Base-by-base conservation (phyloP, 1,140 invertebrate species). In the Bombus affinis region DNA sequence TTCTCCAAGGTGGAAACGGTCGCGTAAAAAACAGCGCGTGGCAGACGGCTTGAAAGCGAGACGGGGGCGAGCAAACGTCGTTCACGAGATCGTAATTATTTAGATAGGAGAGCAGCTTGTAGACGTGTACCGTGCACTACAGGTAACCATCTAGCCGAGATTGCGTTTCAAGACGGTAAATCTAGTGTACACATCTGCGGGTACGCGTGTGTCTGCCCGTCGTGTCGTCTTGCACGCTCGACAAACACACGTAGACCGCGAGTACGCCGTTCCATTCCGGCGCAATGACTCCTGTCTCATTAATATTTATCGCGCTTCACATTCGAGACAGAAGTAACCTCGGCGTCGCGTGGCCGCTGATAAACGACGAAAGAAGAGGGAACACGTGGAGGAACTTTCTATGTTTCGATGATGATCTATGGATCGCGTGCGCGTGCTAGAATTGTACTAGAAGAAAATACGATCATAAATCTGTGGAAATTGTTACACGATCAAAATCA, bases 101-200 rank as follows among this genome's bases (percentile, higher is more conserved):
- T 85, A 80, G 83, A 85, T 71, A 85, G 77, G 42, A 44, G 42
- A 72, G 53, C 42, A 13, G 28, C 28, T 32, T 25, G 47, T 53
- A 53, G 18, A 22, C n/a, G 39, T 47, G 47, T 72, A 76, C 75
- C 53, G 28, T 32, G 10, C 79, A 18, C 68, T 77, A 22, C 83
- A 65, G 84, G 35, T 81, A 85, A 81, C 78, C 78, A 65, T 81
- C 78, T 59, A 81, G 47, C 79, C 78, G 70, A 85, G 84, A 85
- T 85, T 81, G 84, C 72, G 79, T 85, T 85, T 85, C 78, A 85
- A 85, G 84, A 81, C 84, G 84, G 72, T 85, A 81, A 81, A 85
- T 85, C 84, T 81, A 70, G 44, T 70, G 84, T 75, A 81, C 78
- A 85, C 79, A 47, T 39, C 71, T 65, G 70, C 35, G 42, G 80